A percentile compares a stretch with the other conserved stretches of the same genome.
phyloP scores from a whole-genome alignment of 2,888 invertebrate genomes.

The Hemicrepidius hirtus region DNA sequence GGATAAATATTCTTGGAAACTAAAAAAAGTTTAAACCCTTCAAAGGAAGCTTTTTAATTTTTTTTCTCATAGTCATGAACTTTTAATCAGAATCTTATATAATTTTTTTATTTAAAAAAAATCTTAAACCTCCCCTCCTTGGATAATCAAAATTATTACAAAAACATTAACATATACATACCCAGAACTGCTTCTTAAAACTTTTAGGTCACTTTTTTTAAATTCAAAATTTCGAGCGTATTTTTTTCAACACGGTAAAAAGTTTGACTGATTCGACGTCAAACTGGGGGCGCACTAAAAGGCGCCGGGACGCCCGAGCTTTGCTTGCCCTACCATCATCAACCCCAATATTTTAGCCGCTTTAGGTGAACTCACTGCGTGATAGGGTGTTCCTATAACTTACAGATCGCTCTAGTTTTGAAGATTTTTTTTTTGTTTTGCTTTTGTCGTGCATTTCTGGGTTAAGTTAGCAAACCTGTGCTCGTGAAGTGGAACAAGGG shows the following conservation, averaged over 20 bases:
- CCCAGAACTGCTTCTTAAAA: not conserved
- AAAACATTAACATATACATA: not conserved
- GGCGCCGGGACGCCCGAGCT: slow-evolving; percentile 51
- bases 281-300: slow-evolving; percentile 42
- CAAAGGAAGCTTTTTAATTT: too few relatives aligned
- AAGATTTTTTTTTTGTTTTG: not conserved
- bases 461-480: too few relatives aligned
- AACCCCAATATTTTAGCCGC: slow-evolving; percentile 3
- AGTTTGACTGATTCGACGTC: slow-evolving; percentile 31
- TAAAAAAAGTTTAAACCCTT: too few relatives aligned
- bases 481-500: too few relatives aligned
- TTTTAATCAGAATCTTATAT: too few relatives aligned
- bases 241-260: slow-evolving; percentile 28
- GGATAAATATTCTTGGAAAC: too few relatives aligned
- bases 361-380: slow-evolving; percentile 26
- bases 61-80: too few relatives aligned
- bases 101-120: too few relatives aligned
- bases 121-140: not conserved
- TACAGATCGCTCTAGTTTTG: not conserved
- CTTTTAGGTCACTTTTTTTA: not conserved
- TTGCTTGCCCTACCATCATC: slow-evolving; percentile 19
- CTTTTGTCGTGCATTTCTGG: not conserved
- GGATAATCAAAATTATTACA: slow-evolving; percentile 6
- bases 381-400: not conserved
- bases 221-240: slow-evolving; percentile 23